Evolutionary conservation across 2,113 vertebrate species (phyloP), one percentile per base, ranked within the genome.

Genomic region (Cynoglossus semilaevis): DNA sequence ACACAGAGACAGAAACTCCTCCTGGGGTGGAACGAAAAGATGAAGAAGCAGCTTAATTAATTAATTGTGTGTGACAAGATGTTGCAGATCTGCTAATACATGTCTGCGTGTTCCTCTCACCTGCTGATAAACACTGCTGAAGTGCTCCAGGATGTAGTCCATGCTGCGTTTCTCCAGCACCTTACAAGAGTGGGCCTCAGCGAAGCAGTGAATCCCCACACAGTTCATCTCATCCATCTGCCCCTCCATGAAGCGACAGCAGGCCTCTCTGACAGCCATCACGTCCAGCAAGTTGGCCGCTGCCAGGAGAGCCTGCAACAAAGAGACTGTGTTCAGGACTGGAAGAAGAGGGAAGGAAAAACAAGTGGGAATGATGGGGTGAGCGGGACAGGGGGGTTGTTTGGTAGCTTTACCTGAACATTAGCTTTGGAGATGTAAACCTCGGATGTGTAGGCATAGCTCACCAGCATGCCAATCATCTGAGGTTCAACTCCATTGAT

Each of bases 141-240:
- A 92, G 80, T 92, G 88, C 68, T 90, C 85, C 7, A 91, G 87
- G 41, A 91, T 92, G 82, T 90, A 92, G 17, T 87, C 87, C 91
- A 91, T 90, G 78, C 91, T 92, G 50, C 65, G 79, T 22, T 76
- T 82, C 79, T 92, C 89, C 82, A 92, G 82, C 74, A 82, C 70
- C 41, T 77, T 83, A 51, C 91, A 92, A 5, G 91, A 91, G 63
- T 92, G 91, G 4, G 90, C 91, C 66, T 91, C 91, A 0, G 91
- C 90, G 6, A 92, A 92, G 70, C 91, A 92, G 80, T 92, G 91
- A 43, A 92, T 91, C 34, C 91, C 91, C 67, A 92, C 90, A 8
- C 91, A 92, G 83, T 92, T 92, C 38, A 86, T 89, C 73, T 91
- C 91, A 1, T 93, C 91, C 91, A 93, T 91, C 76, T 92, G 91